Evolutionary conservation across 2,113 vertebrate species (phyloP).

Genomic region (Rhipidura dahli): DNA sequence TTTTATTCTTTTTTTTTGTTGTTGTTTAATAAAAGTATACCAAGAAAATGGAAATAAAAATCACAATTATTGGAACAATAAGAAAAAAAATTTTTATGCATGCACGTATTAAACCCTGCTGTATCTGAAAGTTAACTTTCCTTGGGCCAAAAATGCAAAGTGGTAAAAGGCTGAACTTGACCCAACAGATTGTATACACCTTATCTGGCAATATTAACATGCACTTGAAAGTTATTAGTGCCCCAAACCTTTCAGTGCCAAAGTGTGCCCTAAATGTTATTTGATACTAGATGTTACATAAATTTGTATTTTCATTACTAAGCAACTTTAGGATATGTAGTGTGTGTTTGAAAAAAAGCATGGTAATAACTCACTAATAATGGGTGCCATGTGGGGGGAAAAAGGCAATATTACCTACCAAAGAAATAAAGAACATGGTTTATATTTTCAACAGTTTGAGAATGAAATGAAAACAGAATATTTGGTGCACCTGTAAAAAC

Average conservation of each 20-base stretch:
- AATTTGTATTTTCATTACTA: constrained; percentile 78
- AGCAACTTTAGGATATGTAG: constrained; percentile 73
- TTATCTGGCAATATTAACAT: constrained; percentile 50
- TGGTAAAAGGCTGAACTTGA: constrained; percentile 27
- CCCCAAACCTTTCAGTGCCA: constrained; percentile 21
- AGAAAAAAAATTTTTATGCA: background rate
- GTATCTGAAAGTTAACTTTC: background rate
- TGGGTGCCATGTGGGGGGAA: constrained; percentile 78
- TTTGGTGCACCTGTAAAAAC: constrained; percentile 90
- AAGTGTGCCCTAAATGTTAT: constrained; percentile 41
- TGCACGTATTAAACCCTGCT: background rate
- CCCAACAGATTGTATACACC: constrained; percentile 29
- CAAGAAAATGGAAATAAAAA: constrained; percentile 7
- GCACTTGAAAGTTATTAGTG: constrained; percentile 41
- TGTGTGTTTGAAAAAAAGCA: constrained; percentile 57
- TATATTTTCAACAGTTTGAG: constrained; percentile 82
- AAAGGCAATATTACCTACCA: constrained; percentile 71
- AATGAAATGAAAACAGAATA: constrained; percentile 83
- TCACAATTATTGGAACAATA: constrained; percentile 2
- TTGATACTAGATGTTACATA: constrained; percentile 64
- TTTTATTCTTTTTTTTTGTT: background rate
- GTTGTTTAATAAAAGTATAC: background rate
- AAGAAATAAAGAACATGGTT: constrained; percentile 79
- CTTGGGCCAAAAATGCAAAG: background rate
- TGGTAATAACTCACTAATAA: constrained; percentile 77